phyloP scores from a whole-genome alignment of 2,797 vertebrate species.

The Phoxinus dragarum region DNA sequence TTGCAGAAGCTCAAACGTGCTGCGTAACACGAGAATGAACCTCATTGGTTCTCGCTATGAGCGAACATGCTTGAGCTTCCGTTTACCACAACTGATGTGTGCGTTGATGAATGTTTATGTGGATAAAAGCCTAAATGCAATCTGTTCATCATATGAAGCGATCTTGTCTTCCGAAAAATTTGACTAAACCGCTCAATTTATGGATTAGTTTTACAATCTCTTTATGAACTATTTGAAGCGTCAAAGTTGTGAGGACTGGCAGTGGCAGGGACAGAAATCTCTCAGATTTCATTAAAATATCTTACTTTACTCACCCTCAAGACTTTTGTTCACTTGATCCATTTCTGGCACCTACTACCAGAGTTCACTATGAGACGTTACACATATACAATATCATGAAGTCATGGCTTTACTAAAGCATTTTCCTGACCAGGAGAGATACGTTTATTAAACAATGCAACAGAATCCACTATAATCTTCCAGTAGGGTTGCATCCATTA shows the following conservation, averaged over 20 bases:
- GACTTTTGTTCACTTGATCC: too few species aligned
- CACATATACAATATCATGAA: background rate
- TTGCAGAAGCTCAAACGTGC: background rate
- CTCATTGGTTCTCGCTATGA: background rate
- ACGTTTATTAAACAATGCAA: constrained; percentile 3
- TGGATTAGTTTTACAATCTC: background rate
- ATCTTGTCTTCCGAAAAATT: too few species aligned
- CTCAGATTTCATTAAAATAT: background rate
- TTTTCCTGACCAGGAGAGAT: background rate
- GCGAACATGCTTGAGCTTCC: too few species aligned
- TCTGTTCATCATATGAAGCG: too few species aligned
- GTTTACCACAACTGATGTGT: too few species aligned
- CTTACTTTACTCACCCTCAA: background rate
- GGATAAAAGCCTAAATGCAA: too few species aligned
- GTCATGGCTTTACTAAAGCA: constrained; percentile 10
- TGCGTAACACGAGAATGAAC: background rate
- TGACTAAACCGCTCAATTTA: too few species aligned
- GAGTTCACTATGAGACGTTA: background rate
- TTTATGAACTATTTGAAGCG: background rate
- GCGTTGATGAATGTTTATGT: too few species aligned
- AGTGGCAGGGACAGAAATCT: background rate
- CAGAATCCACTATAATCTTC: background rate
- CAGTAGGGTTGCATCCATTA: background rate
- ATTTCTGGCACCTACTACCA: background rate
- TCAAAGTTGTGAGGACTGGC: background rate